Evolutionary conservation across 2,797 vertebrate genomes (phyloP).

Genomic region (Alauda arvensis): DNA sequence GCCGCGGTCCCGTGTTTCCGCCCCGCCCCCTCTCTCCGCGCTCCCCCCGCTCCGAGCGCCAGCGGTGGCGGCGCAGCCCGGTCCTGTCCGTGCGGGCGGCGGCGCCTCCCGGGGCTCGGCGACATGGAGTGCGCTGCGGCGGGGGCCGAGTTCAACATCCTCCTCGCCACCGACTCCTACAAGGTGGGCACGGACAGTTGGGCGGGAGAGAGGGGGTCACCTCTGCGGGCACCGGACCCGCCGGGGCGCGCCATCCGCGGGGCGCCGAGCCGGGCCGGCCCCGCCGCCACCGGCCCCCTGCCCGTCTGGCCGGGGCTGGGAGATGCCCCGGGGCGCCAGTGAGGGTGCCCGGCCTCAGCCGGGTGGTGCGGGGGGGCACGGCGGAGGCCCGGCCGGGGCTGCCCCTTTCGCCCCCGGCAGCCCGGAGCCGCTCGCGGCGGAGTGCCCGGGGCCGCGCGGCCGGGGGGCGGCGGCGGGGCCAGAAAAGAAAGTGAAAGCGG

Average conservation of each 20-base stretch:
- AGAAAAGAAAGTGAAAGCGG: neutral
- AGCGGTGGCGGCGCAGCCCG: slow-evolving; percentile 43
- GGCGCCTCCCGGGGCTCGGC: slow-evolving; percentile 9
- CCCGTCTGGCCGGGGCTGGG: neutral
- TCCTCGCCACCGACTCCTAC: slow-evolving; percentile 93
- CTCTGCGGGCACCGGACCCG: neutral
- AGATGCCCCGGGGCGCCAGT: no score
- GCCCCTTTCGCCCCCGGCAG: neutral
- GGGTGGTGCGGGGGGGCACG: neutral
- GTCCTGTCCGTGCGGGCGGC: slow-evolving; percentile 34
- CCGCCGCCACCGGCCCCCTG: no score
- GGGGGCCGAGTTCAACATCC: slow-evolving; percentile 86
- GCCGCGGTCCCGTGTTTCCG: neutral
- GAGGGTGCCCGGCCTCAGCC: neutral
- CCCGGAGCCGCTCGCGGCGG: neutral
- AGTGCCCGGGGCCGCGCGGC: neutral
- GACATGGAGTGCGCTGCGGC: slow-evolving; percentile 86
- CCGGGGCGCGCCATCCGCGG: neutral
- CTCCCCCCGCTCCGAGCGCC: slow-evolving; percentile 66
- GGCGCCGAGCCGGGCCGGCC: neutral
- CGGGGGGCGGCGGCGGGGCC: neutral
- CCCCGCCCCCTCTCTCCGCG: neutral
- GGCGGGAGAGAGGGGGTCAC: neutral
- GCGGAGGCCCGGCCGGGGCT: neutral
- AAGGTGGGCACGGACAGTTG: slow-evolving; percentile 77